phyloP scores from a whole-genome alignment of 2,797 vertebrate species.

The Pipistrellus kuhlii region DNA sequence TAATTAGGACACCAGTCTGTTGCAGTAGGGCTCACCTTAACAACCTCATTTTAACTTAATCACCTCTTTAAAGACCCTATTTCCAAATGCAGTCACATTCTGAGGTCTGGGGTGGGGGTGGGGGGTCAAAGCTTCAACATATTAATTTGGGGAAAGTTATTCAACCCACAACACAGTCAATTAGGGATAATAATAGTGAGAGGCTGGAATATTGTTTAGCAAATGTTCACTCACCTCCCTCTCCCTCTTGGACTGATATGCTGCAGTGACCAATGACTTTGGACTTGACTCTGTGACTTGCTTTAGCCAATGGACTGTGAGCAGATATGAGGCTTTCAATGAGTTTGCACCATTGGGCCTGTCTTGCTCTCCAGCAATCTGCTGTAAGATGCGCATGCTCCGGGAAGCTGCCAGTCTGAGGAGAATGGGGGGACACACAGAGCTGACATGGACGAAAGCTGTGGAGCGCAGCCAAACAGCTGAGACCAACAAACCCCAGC shows the following conservation, averaged over 20 bases:
- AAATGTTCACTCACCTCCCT: neutral
- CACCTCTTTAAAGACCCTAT: neutral
- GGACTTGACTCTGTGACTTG: neutral
- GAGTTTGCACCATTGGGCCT: neutral
- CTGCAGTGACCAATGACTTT: slow-evolving; percentile 8
- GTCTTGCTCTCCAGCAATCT: neutral
- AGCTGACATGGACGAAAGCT: neutral
- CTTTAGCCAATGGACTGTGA: neutral
- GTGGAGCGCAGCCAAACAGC: neutral
- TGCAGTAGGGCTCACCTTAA: neutral
- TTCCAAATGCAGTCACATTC: slow-evolving; percentile 13
- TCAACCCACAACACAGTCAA: neutral
- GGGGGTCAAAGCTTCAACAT: neutral
- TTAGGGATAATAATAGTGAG: neutral
- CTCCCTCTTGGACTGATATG: neutral
- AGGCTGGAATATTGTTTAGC: neutral
- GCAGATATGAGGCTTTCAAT: neutral
- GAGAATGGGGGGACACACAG: neutral
- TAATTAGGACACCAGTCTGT: neutral
- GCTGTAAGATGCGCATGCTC: neutral
- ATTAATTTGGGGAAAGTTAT: neutral
- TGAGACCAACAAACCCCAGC: neutral
- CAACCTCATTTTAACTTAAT: neutral
- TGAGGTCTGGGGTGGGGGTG: neutral
- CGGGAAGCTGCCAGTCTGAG: neutral